Base-by-base conservation (phyloP, 2,888 invertebrate genomes). In the Synergus umbraculus region DNA sequence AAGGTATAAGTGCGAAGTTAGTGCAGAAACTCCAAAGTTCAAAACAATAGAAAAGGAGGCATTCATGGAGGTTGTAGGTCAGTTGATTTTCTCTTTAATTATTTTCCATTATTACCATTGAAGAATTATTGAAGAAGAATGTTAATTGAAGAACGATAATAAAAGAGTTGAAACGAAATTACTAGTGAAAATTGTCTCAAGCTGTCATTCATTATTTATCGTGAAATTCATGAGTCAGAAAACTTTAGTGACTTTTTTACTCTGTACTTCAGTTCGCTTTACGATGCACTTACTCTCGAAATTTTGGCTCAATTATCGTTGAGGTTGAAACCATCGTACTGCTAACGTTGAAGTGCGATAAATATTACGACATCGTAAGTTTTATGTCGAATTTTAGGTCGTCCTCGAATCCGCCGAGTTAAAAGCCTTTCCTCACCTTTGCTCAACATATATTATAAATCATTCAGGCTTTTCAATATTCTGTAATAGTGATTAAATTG, bases 21-120 rank as follows among this genome's bases (percentile, higher is more conserved):
- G 93, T 54, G 93, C 92, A 0, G 93, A 94, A 85, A 93, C 92
- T 3, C 93, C 93, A 2, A 92, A 91, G 69, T 94, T 94, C 87
- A 91, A 92, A 41, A 93, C 93, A 13, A 93, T 92, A 64, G 90
- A 91, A 64, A 92, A 91, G 37, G 93, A 93, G 79, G 93, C 92
- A 18, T 90, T 91, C 78, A 93, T 93, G 93, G 93, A 93, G 86
- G 93, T 93, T 77, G 90, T 93, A 79, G 92, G 93, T 93, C 87
- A 93, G 93, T 90, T 77, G 54, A 76, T 29, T 37, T 58, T 1
- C 37, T 46, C 41, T 22, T 29, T 29, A 29, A 29, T 29, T 29
- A 29, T 29, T 29, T 1, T 29, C 29, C 29, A 29, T 29, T 29
- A 29, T 29, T 29, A 29, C 29, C 29, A 29, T 29, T 29, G 1